Conservation (phyloP, 2,797 vertebrate species). For the Anolis apletophallus region DNA sequence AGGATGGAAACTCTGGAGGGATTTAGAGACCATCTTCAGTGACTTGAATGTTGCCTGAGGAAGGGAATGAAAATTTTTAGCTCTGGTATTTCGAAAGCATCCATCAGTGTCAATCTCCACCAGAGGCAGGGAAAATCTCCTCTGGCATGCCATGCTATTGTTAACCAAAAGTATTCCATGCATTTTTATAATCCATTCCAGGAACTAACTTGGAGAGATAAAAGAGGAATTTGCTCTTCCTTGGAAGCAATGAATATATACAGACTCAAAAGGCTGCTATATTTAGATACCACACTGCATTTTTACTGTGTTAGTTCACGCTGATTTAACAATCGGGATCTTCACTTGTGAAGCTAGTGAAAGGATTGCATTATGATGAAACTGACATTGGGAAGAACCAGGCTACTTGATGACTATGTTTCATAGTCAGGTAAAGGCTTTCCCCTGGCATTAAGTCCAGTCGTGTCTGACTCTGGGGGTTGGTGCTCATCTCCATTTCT, state of each 20-base stretch:
- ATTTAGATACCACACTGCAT: background rate
- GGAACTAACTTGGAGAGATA: conserved; percentile 11
- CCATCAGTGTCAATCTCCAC: background rate
- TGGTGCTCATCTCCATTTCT: too few species aligned
- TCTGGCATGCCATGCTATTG: background rate
- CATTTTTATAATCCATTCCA: conserved; percentile 20
- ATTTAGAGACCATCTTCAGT: background rate
- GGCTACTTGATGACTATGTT: background rate
- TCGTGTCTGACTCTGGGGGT: too few species aligned
- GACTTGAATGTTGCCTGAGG: background rate
- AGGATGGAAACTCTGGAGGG: background rate
- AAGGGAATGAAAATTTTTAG: background rate
- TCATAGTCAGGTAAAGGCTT: background rate
- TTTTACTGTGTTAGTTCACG: conserved; percentile 3
- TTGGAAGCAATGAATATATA: background rate
- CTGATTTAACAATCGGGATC: background rate
- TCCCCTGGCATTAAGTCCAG: too few species aligned
- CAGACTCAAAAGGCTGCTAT: conserved; percentile 1
- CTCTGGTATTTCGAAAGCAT: background rate
- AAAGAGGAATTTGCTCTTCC: conserved; percentile 18
- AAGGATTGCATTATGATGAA: background rate
- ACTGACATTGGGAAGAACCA: background rate
- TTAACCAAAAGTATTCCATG: conserved; percentile 3
- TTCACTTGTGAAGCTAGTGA: background rate
- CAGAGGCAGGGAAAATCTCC: conserved; percentile 1